phyloP scores from a whole-genome alignment of 2,888 invertebrate species.

The Philaethria dido region DNA sequence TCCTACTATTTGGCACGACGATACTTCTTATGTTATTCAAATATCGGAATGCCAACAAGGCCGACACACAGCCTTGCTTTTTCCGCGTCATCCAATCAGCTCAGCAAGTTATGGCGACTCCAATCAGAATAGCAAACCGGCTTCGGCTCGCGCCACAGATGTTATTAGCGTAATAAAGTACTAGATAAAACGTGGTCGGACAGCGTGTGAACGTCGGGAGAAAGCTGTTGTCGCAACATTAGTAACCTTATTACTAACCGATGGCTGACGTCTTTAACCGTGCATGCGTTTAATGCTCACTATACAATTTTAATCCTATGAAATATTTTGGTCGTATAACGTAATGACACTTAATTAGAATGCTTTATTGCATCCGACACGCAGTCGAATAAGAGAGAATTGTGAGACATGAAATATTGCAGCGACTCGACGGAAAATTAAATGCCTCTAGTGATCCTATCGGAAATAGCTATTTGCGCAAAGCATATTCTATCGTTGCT shows the following conservation, averaged over 20 bases:
- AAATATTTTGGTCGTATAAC: constrained; percentile 36
- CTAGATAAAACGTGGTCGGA: constrained; percentile 77
- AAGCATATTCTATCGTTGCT: constrained; percentile 56
- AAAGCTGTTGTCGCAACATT: constrained; percentile 79
- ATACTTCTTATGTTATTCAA: constrained; percentile 47
- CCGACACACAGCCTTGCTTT: constrained; percentile 75
- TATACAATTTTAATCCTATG: constrained; percentile 33
- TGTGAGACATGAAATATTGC: constrained; percentile 42
- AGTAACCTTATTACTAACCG: constrained; percentile 59
- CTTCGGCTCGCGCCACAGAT: constrained; percentile 74
- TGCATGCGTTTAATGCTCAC: constrained; percentile 30
- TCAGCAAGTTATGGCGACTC: constrained; percentile 67
- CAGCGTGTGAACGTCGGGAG: constrained; percentile 81
- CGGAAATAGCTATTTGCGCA: constrained; percentile 59
- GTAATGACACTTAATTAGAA: constrained; percentile 38
- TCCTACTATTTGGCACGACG: constrained; percentile 31
- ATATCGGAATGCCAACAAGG: constrained; percentile 76
- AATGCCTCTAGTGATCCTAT: constrained; percentile 28
- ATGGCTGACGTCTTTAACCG: constrained; percentile 59
- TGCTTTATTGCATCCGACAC: constrained; percentile 45
- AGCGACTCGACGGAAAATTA: constrained; percentile 24
- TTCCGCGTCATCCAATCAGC: constrained; percentile 79
- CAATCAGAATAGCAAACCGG: constrained; percentile 76
- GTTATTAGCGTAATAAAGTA: constrained; percentile 80
- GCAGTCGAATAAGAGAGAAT: constrained; percentile 52